These are phyloP conservation scores for Xyliphius kryptos DNA, from an alignment of 2,113 vertebrate genomes.

Conservation along the genomic window DNA sequence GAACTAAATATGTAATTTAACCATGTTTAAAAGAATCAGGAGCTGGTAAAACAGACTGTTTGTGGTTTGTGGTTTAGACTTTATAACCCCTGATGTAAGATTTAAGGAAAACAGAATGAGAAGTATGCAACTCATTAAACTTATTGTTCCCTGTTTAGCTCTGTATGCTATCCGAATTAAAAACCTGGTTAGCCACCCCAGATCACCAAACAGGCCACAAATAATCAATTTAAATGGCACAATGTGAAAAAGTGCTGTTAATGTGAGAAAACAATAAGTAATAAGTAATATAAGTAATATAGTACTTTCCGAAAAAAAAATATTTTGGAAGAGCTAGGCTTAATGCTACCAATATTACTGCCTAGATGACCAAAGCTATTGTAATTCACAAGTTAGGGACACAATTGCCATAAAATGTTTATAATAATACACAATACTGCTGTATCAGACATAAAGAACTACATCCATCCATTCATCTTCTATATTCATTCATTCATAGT, in stretches of 20 bases:
- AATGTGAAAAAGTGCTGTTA: neutral
- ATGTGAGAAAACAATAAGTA: neutral
- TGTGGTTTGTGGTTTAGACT: neutral
- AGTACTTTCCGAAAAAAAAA: neutral
- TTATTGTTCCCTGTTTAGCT: neutral
- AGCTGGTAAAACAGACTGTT: neutral
- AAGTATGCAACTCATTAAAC: slow-evolving; percentile 4
- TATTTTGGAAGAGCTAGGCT: too few species aligned
- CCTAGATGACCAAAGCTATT: too few species aligned
- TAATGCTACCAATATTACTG: too few species aligned
- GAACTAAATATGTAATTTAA: too few species aligned
- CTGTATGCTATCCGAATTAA: slow-evolving; percentile 9
- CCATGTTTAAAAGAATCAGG: neutral
- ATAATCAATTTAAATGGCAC: neutral
- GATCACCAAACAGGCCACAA: neutral
- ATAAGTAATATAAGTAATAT: neutral
- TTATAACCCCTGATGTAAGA: slow-evolving; percentile 3
- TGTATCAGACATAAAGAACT: too few species aligned
- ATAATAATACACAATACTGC: too few species aligned
- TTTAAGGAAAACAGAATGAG: neutral
- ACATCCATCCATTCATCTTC: too few species aligned
- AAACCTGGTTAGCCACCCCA: slow-evolving; percentile 2
- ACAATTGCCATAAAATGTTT: too few species aligned
- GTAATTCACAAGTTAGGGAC: too few species aligned
- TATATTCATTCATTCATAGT: too few species aligned